phyloP scores from a whole-genome alignment of 2,888 invertebrate species.

The Diogma glabrata region DNA sequence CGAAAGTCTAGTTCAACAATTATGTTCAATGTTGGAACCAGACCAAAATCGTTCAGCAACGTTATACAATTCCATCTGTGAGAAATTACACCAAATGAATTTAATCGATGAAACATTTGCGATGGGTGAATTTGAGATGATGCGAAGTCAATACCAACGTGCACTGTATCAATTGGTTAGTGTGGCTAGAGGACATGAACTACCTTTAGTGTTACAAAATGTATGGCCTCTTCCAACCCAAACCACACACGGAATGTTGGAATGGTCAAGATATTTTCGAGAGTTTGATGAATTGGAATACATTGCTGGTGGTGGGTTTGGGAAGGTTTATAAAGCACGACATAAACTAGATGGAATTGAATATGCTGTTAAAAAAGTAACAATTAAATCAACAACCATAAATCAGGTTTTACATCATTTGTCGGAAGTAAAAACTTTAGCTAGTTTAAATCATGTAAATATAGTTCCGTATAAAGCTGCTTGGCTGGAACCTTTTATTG shows the following conservation, averaged over 20 bases:
- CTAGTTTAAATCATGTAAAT: constrained; percentile 64
- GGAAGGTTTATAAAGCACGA: constrained; percentile 60
- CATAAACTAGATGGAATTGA: constrained; percentile 63
- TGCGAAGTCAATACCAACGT: constrained; percentile 54
- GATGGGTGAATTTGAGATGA: constrained; percentile 55
- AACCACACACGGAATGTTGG: constrained; percentile 33
- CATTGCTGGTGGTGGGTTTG: constrained; percentile 64
- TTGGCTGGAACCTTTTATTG: constrained; percentile 61
- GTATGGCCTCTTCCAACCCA: constrained; percentile 41
- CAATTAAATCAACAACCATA: constrained; percentile 50
- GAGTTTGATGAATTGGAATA: constrained; percentile 60
- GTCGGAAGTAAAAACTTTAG: constrained; percentile 69
- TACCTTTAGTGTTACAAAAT: constrained; percentile 39
- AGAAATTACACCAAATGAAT: constrained; percentile 53
- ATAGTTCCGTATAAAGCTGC: constrained; percentile 75
- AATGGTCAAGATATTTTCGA: constrained; percentile 53
- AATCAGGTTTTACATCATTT: constrained; percentile 53
- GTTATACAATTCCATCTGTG: constrained; percentile 54
- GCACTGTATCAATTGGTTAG: constrained; percentile 52
- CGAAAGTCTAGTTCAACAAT: constrained; percentile 55
- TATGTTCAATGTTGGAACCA: constrained; percentile 52
- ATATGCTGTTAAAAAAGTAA: constrained; percentile 71
- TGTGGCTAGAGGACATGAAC: constrained; percentile 44
- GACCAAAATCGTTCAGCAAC: constrained; percentile 45
- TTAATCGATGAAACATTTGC: constrained; percentile 58